phyloP scores from a whole-genome alignment of 2,888 invertebrate genomes.

The Phrixothrix hirtus region DNA sequence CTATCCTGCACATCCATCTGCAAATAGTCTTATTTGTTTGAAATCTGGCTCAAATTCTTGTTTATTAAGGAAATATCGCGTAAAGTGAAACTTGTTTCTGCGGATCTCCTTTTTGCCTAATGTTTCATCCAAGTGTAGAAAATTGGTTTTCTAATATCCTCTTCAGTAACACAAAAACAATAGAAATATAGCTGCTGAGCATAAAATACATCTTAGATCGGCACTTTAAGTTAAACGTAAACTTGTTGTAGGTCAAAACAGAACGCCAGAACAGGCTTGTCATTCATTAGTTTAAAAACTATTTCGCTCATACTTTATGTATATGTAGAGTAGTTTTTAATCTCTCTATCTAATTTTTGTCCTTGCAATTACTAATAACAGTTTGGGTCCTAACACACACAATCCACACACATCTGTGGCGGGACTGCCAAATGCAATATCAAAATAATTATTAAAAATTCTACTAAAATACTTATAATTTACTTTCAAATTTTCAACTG shows the following conservation, averaged over 20 bases:
- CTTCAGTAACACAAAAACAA: constrained; percentile 2
- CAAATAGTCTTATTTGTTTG: no score
- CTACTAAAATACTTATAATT: no score
- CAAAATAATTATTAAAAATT: no score
- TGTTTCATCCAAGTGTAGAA: no score
- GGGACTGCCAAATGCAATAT: constrained; percentile 24
- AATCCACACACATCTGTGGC: constrained; percentile 18
- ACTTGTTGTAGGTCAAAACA: constrained; percentile 27
- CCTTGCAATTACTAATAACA: constrained; percentile 10
- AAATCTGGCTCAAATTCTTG: no score
- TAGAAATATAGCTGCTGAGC: background rate
- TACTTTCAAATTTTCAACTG: constrained; percentile 1
- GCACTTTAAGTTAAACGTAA: constrained; percentile 22
- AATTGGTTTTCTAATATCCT: no score
- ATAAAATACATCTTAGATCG: constrained; percentile 31
- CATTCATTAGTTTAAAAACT: constrained; percentile 24
- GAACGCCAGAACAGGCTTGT: constrained; percentile 8
- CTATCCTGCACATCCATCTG: no score
- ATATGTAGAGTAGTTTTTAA: constrained; percentile 14
- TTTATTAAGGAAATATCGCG: no score
- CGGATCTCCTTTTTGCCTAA: background rate
- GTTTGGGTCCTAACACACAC: constrained; percentile 21
- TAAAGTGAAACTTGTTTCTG: constrained; percentile 4
- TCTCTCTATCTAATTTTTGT: constrained; percentile 3
- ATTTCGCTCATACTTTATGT: constrained; percentile 21